Evolutionary conservation across 2,888 invertebrate genomes (phyloP).

Genomic region (Unio pictorum): DNA sequence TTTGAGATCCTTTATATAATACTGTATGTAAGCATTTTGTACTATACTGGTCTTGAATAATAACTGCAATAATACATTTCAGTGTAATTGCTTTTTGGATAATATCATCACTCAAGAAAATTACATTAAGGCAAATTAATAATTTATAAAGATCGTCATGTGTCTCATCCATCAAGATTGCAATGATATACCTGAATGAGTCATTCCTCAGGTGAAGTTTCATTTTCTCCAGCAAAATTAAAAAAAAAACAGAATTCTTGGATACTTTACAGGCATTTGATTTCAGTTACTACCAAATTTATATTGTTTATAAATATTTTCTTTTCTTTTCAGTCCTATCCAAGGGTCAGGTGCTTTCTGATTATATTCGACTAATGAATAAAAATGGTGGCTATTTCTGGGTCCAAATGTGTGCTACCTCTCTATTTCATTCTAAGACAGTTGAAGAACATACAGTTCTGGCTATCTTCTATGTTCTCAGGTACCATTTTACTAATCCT

Average conservation of each 20-base stretch:
- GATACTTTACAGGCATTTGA: too few relatives aligned
- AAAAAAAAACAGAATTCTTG: too few relatives aligned
- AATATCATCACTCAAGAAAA: too few relatives aligned
- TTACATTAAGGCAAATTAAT: too few relatives aligned
- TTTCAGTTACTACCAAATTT: background rate
- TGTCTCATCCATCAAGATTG: too few relatives aligned
- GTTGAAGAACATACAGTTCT: conserved; percentile 98
- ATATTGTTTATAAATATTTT: background rate
- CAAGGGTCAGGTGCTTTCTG: conserved; percentile 96
- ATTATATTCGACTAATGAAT: conserved; percentile 96
- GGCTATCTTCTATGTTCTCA: conserved; percentile 96
- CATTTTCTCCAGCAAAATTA: background rate
- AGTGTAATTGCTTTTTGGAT: too few relatives aligned
- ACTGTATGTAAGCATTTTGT: too few relatives aligned
- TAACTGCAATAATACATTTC: too few relatives aligned
- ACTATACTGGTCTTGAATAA: too few relatives aligned
- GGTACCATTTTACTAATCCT: conserved; percentile 75
- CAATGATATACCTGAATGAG: too few relatives aligned
- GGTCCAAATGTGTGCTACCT: conserved; percentile 97
- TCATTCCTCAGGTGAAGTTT: background rate
- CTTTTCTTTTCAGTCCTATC: conserved; percentile 82
- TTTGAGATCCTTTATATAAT: too few relatives aligned
- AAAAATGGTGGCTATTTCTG: conserved; percentile 96
- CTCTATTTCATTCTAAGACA: conserved; percentile 95
- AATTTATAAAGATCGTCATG: too few relatives aligned